Percentiles rank a stretch among this genome's conserved stretches.
These are phyloP conservation scores for Clusia tigrina DNA, from an alignment of 2,888 invertebrate genomes.

Conservation along the genomic window DNA sequence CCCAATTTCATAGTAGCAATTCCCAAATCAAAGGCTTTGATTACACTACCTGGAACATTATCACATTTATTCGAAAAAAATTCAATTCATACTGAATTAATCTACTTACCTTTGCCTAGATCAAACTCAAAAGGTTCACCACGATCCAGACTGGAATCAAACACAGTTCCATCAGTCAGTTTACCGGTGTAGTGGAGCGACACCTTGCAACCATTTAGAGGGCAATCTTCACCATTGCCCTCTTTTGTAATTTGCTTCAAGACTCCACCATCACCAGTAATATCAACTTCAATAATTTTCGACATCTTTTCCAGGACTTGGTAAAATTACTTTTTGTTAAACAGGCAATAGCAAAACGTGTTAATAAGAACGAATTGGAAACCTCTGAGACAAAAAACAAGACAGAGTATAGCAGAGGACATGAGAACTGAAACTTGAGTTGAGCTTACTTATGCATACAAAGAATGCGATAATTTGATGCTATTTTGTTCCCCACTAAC, in stretches of 20 bases:
- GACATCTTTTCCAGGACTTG: slow-evolving; percentile 48
- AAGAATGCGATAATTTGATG: too few relatives aligned
- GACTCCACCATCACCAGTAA: slow-evolving; percentile 60
- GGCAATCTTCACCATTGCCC: slow-evolving; percentile 78
- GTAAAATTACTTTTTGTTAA: too few relatives aligned
- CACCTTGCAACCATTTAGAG: slow-evolving; percentile 75
- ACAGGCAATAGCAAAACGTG: too few relatives aligned
- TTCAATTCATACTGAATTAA: slow-evolving; percentile 2
- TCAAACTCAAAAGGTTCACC: slow-evolving; percentile 86
- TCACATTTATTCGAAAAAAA: slow-evolving; percentile 13
- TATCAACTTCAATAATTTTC: slow-evolving; percentile 51
- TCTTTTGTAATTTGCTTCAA: slow-evolving; percentile 65
- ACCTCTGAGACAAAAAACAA: too few relatives aligned
- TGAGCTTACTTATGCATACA: too few relatives aligned
- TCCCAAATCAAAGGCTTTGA: slow-evolving; percentile 94
- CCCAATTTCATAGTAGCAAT: slow-evolving; percentile 93
- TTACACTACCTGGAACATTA: slow-evolving; percentile 74
- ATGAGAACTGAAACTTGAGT: too few relatives aligned
- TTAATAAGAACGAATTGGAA: too few relatives aligned
- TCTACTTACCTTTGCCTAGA: slow-evolving; percentile 78
- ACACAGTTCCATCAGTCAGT: slow-evolving; percentile 83
- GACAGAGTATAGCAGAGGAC: too few relatives aligned
- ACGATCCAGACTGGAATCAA: slow-evolving; percentile 90
- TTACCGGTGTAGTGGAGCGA: slow-evolving; percentile 91
- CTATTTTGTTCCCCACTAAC: too few relatives aligned